Evolutionary conservation across 2,888 invertebrate genomes (phyloP).

Genomic region (Scaptomyza reducta): DNA sequence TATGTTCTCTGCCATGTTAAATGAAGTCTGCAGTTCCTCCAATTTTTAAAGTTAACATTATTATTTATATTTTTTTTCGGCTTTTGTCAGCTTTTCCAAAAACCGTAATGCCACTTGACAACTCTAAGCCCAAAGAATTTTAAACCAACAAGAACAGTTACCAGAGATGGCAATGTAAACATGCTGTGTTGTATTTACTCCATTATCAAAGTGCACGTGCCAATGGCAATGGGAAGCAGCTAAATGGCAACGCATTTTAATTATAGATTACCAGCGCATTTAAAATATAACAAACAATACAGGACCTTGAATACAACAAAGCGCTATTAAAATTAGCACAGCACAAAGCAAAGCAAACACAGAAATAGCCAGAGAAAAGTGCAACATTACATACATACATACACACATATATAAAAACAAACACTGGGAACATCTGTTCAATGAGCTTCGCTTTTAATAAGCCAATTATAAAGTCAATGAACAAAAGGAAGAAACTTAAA

Average conservation of each 20-base stretch:
- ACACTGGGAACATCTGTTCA: background rate
- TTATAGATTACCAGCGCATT: slow-evolving; percentile 43
- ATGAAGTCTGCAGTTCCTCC: no score
- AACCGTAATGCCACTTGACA: no score
- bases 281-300: slow-evolving; percentile 6
- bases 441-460: slow-evolving; percentile 16
- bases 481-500: no score
- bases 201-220: slow-evolving; percentile 47
- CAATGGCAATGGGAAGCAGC: slow-evolving; percentile 22
- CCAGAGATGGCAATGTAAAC: no score
- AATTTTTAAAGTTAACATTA: no score
- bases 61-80: no score
- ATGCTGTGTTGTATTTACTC: background rate
- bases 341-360: background rate
- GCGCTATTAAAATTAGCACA: slow-evolving; percentile 39
- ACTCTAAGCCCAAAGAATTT: no score
- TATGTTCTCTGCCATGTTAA: no score
- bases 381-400: background rate
- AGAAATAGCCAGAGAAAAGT: background rate
- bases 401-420: background rate
- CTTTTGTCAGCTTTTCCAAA: no score
- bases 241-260: slow-evolving; percentile 40
- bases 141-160: no score
- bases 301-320: slow-evolving; percentile 36
- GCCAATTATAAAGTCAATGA: slow-evolving; percentile 61